phyloP scores from a whole-genome alignment of 1,140 invertebrate species.

The Eurosta solidaginis region DNA sequence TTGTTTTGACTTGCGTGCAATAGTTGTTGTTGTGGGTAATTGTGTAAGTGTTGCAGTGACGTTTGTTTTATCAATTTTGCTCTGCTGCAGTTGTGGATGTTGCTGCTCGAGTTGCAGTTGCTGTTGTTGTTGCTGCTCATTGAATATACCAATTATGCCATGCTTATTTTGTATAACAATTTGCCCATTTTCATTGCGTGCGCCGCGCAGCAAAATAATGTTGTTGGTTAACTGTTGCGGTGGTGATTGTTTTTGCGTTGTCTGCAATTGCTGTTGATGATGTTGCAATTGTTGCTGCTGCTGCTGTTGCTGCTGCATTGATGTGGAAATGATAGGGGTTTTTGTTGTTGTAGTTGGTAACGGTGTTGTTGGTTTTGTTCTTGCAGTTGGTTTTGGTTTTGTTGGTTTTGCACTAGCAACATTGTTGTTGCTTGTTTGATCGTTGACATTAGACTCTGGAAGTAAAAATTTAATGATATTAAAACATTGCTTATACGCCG shows the following conservation, averaged over 20 bases:
- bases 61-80: constrained; percentile 38
- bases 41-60: constrained; percentile 47
- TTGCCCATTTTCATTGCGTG: constrained; percentile 59
- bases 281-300: constrained; percentile 39
- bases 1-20: constrained; percentile 40
- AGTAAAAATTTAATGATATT: neutral
- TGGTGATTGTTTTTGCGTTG: constrained; percentile 35
- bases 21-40: constrained; percentile 49
- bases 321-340: too few species aligned
- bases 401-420: neutral
- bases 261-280: constrained; percentile 39
- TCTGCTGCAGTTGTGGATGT: constrained; percentile 6
- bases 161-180: constrained; percentile 59
- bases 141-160: constrained; percentile 55
- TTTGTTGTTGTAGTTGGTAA: neutral
- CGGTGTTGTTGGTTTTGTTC: neutral
- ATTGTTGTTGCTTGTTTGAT: constrained; percentile 25
- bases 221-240: constrained; percentile 50
- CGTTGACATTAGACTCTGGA: constrained; percentile 11
- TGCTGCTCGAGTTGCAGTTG: constrained; percentile 39
- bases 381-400: neutral
- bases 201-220: constrained; percentile 56
- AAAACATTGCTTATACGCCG: neutral
- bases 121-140: constrained; percentile 39
- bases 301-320: neutral